Evolutionary conservation across 2,888 invertebrate genomes (phyloP).

Genomic region (Clistopyga incitator): DNA sequence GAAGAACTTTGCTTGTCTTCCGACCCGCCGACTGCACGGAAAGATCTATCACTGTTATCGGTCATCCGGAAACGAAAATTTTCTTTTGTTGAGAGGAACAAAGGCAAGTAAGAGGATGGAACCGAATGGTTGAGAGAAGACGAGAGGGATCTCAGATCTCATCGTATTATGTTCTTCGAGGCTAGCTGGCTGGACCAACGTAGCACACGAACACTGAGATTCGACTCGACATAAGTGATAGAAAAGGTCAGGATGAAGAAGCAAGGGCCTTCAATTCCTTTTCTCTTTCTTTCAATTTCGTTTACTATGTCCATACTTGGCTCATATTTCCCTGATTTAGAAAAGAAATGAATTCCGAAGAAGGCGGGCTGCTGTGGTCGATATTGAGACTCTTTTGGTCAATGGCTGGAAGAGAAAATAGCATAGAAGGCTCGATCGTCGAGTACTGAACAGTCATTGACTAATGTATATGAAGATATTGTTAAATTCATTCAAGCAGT

Average conservation of each 20-base stretch:
- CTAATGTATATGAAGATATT: background rate
- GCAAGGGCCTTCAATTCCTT: background rate
- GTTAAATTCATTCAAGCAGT: background rate
- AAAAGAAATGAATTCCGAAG: slow-evolving; percentile 34
- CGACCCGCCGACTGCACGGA: slow-evolving; percentile 13
- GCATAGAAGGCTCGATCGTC: background rate
- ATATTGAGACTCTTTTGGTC: background rate
- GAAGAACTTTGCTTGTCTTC: slow-evolving; percentile 14
- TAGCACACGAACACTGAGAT: slow-evolving; percentile 4
- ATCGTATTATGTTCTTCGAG: slow-evolving; percentile 59
- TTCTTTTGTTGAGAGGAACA: slow-evolving; percentile 63
- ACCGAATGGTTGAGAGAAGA: slow-evolving; percentile 28
- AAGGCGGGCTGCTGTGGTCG: background rate
- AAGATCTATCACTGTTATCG: slow-evolving; percentile 59
- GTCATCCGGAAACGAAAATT: slow-evolving; percentile 64
- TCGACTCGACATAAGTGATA: slow-evolving; percentile 18
- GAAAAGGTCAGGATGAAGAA: slow-evolving; percentile 6
- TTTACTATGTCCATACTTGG: background rate
- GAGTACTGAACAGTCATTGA: background rate
- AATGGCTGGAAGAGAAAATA: slow-evolving; percentile 1
- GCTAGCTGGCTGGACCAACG: slow-evolving; percentile 37
- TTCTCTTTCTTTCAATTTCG: slow-evolving; percentile 32
- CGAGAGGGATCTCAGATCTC: slow-evolving; percentile 53
- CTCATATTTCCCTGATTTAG: slow-evolving; percentile 39
- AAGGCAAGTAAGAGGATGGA: slow-evolving; percentile 27